Percentiles rank a stretch among this genome's conserved stretches.
phyloP scores from a whole-genome alignment of 1,140 invertebrate species.

The Archivesica marissinica region DNA sequence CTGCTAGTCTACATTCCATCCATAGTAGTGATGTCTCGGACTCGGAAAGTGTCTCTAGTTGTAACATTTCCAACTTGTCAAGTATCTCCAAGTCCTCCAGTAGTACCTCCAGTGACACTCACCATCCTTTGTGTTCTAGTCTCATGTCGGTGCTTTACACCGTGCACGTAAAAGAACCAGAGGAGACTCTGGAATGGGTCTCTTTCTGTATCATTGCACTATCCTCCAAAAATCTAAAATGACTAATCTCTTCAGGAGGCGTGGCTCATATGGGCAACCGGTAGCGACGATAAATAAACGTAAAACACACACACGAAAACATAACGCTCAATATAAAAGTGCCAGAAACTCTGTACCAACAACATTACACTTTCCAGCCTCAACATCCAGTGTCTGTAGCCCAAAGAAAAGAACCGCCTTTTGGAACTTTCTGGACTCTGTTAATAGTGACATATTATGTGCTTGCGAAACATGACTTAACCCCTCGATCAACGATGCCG shows the following conservation, averaged over 20 bases:
- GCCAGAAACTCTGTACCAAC: not conserved
- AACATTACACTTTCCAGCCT: not conserved
- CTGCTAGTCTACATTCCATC: not conserved
- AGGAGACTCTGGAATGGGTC: too few relatives aligned
- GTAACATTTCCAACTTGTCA: too few relatives aligned
- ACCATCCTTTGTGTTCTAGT: not conserved
- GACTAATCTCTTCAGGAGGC: too few relatives aligned
- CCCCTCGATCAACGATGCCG: not conserved
- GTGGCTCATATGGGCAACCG: too few relatives aligned
- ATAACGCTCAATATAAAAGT: too few relatives aligned
- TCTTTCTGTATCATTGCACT: too few relatives aligned
- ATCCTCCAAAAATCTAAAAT: too few relatives aligned
- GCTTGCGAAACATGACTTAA: slow-evolving; percentile 4
- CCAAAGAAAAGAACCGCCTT: not conserved
- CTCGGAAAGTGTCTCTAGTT: not conserved
- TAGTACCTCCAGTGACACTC: not conserved
- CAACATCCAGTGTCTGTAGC: not conserved
- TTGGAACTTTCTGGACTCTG: too few relatives aligned
- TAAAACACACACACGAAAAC: too few relatives aligned
- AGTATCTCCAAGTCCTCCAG: not conserved
- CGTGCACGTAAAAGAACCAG: too few relatives aligned
- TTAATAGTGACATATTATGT: not conserved
- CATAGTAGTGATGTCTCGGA: slow-evolving; percentile 7
- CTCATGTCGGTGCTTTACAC: not conserved
- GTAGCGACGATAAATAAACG: too few relatives aligned